These are phyloP conservation scores for Escarpia spicata DNA, from an alignment of 2,888 invertebrate species.

Conservation along the genomic window DNA sequence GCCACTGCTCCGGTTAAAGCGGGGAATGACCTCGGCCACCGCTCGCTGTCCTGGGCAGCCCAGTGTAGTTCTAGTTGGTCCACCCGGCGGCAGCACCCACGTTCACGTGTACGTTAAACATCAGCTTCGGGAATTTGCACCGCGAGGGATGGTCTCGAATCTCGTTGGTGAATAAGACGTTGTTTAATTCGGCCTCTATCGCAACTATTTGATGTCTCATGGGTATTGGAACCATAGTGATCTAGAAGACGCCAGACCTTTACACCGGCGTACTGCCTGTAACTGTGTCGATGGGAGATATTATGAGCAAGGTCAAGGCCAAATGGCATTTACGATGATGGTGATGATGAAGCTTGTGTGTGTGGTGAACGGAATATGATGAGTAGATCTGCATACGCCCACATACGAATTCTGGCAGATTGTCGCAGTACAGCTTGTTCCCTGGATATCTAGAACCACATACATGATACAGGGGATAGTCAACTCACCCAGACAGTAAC, in stretches of 20 bases:
- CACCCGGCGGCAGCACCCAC: not conserved
- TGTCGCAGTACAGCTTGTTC: not conserved
- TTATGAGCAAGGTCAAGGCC: constrained; percentile 6
- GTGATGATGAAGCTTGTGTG: not conserved
- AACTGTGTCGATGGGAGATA: not conserved
- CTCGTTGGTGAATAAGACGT: not conserved
- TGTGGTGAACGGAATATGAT: not conserved
- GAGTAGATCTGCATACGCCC: constrained; percentile 13
- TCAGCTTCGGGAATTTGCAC: not conserved
- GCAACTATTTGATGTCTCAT: not conserved
- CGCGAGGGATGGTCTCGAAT: not conserved
- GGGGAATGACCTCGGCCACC: not conserved
- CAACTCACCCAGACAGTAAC: not conserved
- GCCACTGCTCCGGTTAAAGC: not conserved
- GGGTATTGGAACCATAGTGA: not conserved
- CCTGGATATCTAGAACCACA: not conserved
- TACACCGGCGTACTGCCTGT: not conserved
- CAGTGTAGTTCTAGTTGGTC: not conserved
- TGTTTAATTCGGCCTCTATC: not conserved
- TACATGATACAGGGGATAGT: not conserved
- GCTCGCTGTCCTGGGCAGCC: constrained; percentile 8
- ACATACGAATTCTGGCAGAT: not conserved
- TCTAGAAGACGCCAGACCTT: not conserved
- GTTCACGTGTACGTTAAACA: not conserved
- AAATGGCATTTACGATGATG: not conserved